Base-by-base conservation (phyloP, 23 tunicate species). In the Oikopleura dioica region DNA sequence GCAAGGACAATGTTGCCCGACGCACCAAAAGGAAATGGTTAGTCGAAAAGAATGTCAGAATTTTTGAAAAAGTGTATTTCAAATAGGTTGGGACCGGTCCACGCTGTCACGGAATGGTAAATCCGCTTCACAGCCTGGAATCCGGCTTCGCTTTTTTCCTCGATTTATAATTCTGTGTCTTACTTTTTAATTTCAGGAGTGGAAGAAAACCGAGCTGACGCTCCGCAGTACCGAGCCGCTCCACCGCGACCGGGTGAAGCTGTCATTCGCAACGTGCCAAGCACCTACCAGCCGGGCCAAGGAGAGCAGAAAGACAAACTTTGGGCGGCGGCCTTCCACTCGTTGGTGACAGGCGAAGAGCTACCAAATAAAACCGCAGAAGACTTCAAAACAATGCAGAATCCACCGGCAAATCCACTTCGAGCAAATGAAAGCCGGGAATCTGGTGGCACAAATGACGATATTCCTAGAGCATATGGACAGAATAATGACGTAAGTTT, bases 201-300 rank as follows among this genome's bases (percentile, higher is more conserved):
- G n/a, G 72, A 12, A 2, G 30, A 63, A 63, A 12, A 23, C 5
- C 72, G 72, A 16, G 72, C 72, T 31, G 72, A 63, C 33, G 72
- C 72, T 2, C 72, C 72, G 26, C 16, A 24, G 32, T 63, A 63
- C 72, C 72, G 72, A 16, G 72, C 16, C 2, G 72, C 72, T 28
- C 72, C 72, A 28, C 72, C 72, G 72, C 72, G 72, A 63, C 72
- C 72, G 29, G 72, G 72, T 2, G 72, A 63, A 63, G 33, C 33
- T 24, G 30, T 31, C 33, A 4, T 63, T 28, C 16, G 26, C 4
- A 63, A 24, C 5, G 33, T 63, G 5, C 72, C 72, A 24, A 12
- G 30, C 16, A 63, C 26, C 30, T 24, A 23, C 29, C 30, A 63
- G 26, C 26, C 26, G 4, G 5, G 33, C 29, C 30, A 31, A 2